Conservation (phyloP, 2,888 invertebrate species). For the Netelia virgata region DNA sequence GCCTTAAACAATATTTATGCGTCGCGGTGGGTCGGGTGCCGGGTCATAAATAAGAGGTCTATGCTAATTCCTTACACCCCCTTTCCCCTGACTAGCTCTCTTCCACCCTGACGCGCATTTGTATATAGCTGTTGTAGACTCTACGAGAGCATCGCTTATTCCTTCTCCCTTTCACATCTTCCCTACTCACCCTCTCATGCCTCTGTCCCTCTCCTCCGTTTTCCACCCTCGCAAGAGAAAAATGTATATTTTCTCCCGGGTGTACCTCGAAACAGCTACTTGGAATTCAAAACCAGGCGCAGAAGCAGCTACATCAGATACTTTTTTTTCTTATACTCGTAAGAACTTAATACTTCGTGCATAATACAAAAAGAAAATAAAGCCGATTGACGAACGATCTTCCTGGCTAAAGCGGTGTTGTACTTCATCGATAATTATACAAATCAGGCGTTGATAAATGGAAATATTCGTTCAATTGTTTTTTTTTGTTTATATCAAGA, state of each 20-base stretch:
- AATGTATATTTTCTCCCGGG: conserved; percentile 63
- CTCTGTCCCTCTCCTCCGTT: conserved; percentile 62
- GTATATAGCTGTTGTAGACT: conserved; percentile 40
- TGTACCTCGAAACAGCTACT: conserved; percentile 63
- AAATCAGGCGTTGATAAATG: background rate
- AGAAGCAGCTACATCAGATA: conserved; percentile 28
- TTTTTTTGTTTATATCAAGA: too few relatives aligned
- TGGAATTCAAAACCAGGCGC: conserved; percentile 64
- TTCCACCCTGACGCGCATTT: conserved; percentile 56
- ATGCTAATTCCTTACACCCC: conserved; percentile 74
- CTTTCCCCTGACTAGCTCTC: conserved; percentile 46
- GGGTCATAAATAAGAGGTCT: conserved; percentile 78
- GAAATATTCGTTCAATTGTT: background rate
- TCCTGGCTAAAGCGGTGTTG: background rate
- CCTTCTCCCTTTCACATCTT: conserved; percentile 22
- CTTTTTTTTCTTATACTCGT: conserved; percentile 27
- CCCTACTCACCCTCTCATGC: conserved; percentile 22
- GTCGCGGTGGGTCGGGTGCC: conserved; percentile 71
- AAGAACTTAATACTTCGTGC: conserved; percentile 48
- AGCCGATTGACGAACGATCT: conserved; percentile 28
- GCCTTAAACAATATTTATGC: conserved; percentile 81
- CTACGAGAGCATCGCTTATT: conserved; percentile 60
- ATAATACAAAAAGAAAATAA: conserved; percentile 12
- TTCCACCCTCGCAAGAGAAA: conserved; percentile 52
- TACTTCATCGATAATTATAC: conserved; percentile 25